A percentile compares a stretch with the other conserved stretches of the same genome.
phyloP scores from a whole-genome alignment of 2,888 invertebrate species.

The Nomada fabriciana region DNA sequence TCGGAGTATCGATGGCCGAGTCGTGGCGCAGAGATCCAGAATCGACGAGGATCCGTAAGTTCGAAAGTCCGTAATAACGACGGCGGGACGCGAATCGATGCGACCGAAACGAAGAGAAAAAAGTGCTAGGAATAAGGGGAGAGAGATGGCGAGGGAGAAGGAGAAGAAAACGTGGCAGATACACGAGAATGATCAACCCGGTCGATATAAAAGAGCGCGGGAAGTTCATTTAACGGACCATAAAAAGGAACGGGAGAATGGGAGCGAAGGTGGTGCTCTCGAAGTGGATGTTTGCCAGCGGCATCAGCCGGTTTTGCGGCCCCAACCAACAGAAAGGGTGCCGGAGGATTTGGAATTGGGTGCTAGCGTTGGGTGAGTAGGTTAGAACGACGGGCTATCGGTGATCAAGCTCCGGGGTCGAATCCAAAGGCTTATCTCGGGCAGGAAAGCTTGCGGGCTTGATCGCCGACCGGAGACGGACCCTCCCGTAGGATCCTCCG shows the following conservation, averaged over 20 bases:
- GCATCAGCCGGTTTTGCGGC: conserved; percentile 58
- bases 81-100: conserved; percentile 41
- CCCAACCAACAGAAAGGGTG: conserved; percentile 56
- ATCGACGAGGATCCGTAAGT: no score
- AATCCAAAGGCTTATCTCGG: conserved; percentile 77
- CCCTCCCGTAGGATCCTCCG: conserved; percentile 62
- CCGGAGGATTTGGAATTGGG: conserved; percentile 76
- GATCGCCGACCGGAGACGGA: conserved; percentile 40
- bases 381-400: conserved; percentile 77
- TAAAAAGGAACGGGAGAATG: conserved; percentile 73
- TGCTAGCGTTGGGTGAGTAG: conserved; percentile 67
- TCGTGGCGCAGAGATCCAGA: no score
- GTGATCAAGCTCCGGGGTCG: conserved; percentile 77
- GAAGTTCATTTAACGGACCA: conserved; percentile 83
- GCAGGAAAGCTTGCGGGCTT: conserved; percentile 71
- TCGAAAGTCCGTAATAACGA: conserved; percentile 2
- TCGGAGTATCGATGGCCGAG: conserved; percentile 15
- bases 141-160: neutral
- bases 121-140: neutral
- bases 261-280: conserved; percentile 29
- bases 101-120: conserved; percentile 28
- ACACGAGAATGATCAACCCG: conserved; percentile 77
- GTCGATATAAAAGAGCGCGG: conserved; percentile 82
- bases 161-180: conserved; percentile 60
- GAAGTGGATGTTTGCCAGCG: conserved; percentile 60